Base-by-base conservation (phyloP, 2,888 invertebrate species). In the Lasioglossum villosulum region DNA sequence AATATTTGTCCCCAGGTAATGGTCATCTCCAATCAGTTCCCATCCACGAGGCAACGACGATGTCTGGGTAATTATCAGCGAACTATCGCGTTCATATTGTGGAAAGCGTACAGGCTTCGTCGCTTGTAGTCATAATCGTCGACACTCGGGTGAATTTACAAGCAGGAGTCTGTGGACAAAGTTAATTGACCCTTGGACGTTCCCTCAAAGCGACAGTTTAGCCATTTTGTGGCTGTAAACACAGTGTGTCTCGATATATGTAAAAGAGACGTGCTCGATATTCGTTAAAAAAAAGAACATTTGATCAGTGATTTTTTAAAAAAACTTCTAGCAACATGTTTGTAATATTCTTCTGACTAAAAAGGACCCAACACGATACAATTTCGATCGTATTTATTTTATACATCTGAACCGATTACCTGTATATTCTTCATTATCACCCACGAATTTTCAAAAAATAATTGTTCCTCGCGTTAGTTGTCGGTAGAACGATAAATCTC, bases 1-100 rank as follows among this genome's bases (percentile, higher is more conserved):
- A 80, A 80, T 75, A 56, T 71, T 75, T 59, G 71, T 30, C n/a
- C 27, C 0, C 12, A 5, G 37, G 23, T 16, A 56, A 56, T 59
- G 37, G 34, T 37, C 42, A 56, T 75, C 52, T 16, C 10, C 27
- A 30, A 4, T 70, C 19, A 16, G 30, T 8, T 6, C 23, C 2
- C 23, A 4, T 14, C 27, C 34, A 8, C 16, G 45, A 42, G 14
- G 19, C 34, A 66, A 10, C 34, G 34, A 10, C 19, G 34, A 34
- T 16, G 66, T 1, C 30, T 23, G 3, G 34, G 34, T 72, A 72
- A 72, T 71, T 66, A 68, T 68, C 34, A 16, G 27, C 76, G 16
- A 66, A 27, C 42, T 30, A 23, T 34, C 63, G 42, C 45, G 16
- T 4, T 8, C 66, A 19, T 10, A 34, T 34, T 66, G 42, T 34